Evolutionary conservation across 2,113 vertebrate species (phyloP), one percentile per base, ranked within the genome.

Genomic region (Gopherus flavomarginatus): DNA sequence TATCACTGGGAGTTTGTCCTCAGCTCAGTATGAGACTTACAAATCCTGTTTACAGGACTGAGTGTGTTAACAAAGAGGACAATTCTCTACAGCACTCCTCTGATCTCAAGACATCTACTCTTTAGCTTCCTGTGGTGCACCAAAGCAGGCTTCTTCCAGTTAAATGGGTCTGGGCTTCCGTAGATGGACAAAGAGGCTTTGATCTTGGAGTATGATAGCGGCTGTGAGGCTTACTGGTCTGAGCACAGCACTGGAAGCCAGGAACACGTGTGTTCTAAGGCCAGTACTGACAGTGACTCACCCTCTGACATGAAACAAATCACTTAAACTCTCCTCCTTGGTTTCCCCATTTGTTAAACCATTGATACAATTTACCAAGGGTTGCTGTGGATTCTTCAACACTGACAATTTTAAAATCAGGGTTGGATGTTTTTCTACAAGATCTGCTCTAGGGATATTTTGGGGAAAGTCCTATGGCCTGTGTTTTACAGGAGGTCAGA

Each of bases 171-270:
- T 59, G 16, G 54, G 21, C 57, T 87, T 81, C 38, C 19, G 2
- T 38, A 72, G 26, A 22, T n/a, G 62, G 57, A 21, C 72, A 16
- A 44, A 44, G 84, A 81, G 49, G 57, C 2, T 1, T 83, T 83
- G 14, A 54, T 42, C 38, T 83, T 35, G 56, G 52, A 31, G 35
- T 47, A 31, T 62, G n/a, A 42, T n/a, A 57, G 53, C n/a, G 19
- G 50, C 0, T 0, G 42, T 50, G 38, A 44, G 50, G 59, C 1
- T 24, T 85, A 47, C 56, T 90, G 54, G 22, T 84, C 69, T 4
- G 1, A 50, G 47, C 2, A 2, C 0, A 0, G 50, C 22, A n/a
- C 92, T 72, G 62, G n/a, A 11, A 8, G 3, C 17, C n/a, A 84
- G 56, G 65, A 94, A 54, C 56, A 16, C 44, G 89, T 27, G 17